Percentiles rank a stretch among this genome's conserved stretches.
These are phyloP conservation scores for Eupithecia exiguata DNA, from an alignment of 2,888 invertebrate genomes.

Conservation along the genomic window DNA sequence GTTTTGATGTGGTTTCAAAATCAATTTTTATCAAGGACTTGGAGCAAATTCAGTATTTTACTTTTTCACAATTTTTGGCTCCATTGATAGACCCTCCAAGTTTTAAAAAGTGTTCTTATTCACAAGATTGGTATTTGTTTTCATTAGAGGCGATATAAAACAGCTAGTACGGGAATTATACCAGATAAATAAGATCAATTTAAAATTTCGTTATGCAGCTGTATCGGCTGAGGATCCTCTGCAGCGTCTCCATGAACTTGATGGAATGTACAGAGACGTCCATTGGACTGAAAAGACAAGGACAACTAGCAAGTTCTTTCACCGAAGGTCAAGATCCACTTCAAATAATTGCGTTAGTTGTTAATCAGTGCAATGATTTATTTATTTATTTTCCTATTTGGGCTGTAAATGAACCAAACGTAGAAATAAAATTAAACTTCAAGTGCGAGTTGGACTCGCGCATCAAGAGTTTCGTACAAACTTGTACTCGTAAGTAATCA, in stretches of 20 bases:
- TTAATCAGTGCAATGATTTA: too few relatives aligned
- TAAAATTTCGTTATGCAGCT: not conserved
- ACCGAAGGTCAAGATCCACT: too few relatives aligned
- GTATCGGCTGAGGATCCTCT: not conserved
- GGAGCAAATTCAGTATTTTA: too few relatives aligned
- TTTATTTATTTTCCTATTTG: too few relatives aligned
- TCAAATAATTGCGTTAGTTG: too few relatives aligned
- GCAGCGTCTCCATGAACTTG: not conserved
- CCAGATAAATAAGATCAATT: not conserved
- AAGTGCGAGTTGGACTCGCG: too few relatives aligned
- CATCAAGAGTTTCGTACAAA: too few relatives aligned
- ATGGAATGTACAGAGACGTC: not conserved
- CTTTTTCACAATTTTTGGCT: not conserved
- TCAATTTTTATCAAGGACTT: not conserved
- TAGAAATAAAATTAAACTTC: too few relatives aligned
- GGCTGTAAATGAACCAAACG: too few relatives aligned
- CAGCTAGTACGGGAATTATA: not conserved
- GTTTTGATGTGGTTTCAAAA: not conserved
- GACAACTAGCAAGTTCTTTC: not conserved
- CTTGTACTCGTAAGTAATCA: too few relatives aligned
- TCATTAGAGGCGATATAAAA: not conserved
- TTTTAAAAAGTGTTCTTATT: not conserved
- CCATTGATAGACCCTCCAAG: not conserved
- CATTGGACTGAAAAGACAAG: not conserved
- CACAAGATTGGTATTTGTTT: not conserved